These are phyloP conservation scores for Cylas formicarius DNA, from an alignment of 1,140 invertebrate genomes.

Conservation along the genomic window DNA sequence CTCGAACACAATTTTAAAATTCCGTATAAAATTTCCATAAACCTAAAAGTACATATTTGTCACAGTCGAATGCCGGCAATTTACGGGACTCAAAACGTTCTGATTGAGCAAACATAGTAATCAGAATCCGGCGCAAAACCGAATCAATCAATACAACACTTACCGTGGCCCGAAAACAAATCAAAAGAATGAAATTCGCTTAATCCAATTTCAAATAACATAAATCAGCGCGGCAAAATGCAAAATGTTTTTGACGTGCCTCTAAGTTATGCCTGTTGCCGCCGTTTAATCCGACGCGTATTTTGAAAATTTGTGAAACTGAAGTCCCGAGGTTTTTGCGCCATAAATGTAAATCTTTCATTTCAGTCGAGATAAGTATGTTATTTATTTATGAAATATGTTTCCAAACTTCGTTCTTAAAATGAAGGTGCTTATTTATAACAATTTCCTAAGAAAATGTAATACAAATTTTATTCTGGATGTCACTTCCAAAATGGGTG, in stretches of 20 bases:
- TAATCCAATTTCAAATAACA: conserved; percentile 35
- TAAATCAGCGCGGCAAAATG: conserved; percentile 31
- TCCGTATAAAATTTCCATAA: conserved; percentile 5
- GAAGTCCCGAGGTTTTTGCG: too few species aligned
- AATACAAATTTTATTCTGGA: too few species aligned
- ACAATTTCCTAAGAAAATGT: too few species aligned
- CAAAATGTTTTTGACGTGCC: conserved; percentile 31
- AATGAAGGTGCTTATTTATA: too few species aligned
- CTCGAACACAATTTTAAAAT: too few species aligned
- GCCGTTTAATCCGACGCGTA: conserved; percentile 17
- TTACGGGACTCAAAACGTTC: conserved; percentile 1
- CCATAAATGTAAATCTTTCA: too few species aligned
- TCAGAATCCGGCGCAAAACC: conserved; percentile 20
- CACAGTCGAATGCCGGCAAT: background rate
- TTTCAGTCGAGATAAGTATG: too few species aligned
- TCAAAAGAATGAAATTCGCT: conserved; percentile 31
- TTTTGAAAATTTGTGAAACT: conserved; percentile 7
- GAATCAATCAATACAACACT: conserved; percentile 32
- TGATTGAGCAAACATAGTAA: conserved; percentile 2
- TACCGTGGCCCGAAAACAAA: conserved; percentile 28
- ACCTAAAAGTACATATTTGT: conserved; percentile 1
- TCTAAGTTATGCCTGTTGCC: conserved; percentile 29
- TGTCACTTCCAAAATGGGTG: too few species aligned
- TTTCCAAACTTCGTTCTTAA: too few species aligned
- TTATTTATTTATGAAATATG: too few species aligned